Conservation (phyloP, 2,888 invertebrate genomes). For the Idaea aversata region DNA sequence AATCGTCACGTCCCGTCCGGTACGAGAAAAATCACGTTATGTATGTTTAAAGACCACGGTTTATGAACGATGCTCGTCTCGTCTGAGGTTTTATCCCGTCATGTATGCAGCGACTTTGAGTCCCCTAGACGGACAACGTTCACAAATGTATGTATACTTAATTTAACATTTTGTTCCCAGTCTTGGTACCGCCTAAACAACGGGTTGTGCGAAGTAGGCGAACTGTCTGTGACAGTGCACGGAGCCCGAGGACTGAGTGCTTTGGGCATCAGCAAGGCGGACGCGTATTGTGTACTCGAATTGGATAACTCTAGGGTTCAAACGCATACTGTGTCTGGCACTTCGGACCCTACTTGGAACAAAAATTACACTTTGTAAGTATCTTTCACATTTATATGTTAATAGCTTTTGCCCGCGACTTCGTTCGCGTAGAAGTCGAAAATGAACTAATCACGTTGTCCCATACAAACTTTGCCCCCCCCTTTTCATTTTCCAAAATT, state of each 20-base stretch:
- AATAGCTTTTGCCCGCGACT: too few species aligned
- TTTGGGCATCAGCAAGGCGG: conserved; percentile 57
- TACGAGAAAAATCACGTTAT: too few species aligned
- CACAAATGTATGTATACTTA: neutral
- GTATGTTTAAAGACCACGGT: too few species aligned
- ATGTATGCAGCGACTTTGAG: neutral
- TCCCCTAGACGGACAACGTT: too few species aligned
- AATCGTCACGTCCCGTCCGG: too few species aligned
- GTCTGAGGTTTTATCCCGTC: neutral
- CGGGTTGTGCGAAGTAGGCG: conserved; percentile 63
- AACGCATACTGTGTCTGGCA: conserved; percentile 60
- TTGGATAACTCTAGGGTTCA: conserved; percentile 71
- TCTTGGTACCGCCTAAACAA: conserved; percentile 64
- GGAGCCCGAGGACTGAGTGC: conserved; percentile 61
- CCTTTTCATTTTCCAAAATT: too few species aligned
- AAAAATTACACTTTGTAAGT: conserved; percentile 71
- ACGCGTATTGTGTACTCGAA: conserved; percentile 68
- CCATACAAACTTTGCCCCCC: too few species aligned
- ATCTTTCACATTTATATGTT: too few species aligned
- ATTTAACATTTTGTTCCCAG: conserved; percentile 36
- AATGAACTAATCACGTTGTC: too few species aligned
- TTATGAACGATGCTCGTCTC: too few species aligned
- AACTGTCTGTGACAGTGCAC: conserved; percentile 62
- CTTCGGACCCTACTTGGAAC: conserved; percentile 65
- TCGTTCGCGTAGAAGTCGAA: too few species aligned